phyloP scores from a whole-genome alignment of 30 jellyfish, hydroid and myxozoan species.

The Mastigias papua region DNA sequence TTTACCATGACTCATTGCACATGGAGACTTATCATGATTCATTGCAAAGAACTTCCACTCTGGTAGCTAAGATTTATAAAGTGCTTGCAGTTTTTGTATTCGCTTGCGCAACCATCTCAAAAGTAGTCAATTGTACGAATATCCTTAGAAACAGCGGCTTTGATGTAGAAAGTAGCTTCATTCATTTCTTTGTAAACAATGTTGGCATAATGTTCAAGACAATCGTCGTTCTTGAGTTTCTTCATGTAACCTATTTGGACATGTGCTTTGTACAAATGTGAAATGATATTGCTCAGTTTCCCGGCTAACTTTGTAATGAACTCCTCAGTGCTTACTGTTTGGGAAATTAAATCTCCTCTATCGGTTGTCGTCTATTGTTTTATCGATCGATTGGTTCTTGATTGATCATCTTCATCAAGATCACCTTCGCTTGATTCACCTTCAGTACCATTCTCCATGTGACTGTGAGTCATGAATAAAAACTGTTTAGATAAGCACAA shows the following conservation, averaged over 20 bases:
- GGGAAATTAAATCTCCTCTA: conserved; percentile 15
- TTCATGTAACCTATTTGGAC: conserved; percentile 22
- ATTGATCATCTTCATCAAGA: not conserved
- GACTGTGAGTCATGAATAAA: no score
- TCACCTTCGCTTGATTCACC: conserved; percentile 3
- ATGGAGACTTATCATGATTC: conserved; percentile 14
- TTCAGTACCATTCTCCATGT: not conserved
- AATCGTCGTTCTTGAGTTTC: not conserved
- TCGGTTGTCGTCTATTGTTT: conserved; percentile 51
- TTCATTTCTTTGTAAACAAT: not conserved
- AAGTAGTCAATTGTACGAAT: not conserved
- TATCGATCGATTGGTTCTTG: not conserved
- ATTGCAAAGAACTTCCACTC: not conserved
- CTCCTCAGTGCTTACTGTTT: conserved; percentile 9
- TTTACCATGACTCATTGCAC: conserved; percentile 20
- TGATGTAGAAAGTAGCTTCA: not conserved
- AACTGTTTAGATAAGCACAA: no score
- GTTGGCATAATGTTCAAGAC: conserved; percentile 12
- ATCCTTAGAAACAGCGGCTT: not conserved
- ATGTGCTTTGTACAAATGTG: conserved; percentile 13
- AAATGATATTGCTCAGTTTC: conserved; percentile 4
- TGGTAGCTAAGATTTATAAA: not conserved
- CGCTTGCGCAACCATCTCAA: conserved; percentile 41
- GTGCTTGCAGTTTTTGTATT: not conserved
- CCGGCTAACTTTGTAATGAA: conserved; percentile 8